These are phyloP conservation scores for Phenganax stokvisi DNA, from an alignment of 92 coral and sea anemone species.

Conservation along the genomic window DNA sequence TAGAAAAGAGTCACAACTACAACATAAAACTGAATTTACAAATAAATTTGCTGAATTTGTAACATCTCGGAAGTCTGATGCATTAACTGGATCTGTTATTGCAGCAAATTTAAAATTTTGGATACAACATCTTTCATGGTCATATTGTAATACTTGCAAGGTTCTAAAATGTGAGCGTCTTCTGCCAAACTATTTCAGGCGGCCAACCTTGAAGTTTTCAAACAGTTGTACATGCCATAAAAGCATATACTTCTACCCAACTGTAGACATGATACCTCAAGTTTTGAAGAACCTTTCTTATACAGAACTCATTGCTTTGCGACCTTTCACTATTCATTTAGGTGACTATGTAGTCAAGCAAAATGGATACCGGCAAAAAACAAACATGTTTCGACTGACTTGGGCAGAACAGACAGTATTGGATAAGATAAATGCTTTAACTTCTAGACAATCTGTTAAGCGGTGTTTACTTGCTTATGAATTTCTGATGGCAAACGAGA, in stretches of 20 bases:
- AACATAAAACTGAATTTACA: background rate
- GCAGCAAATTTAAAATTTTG: background rate
- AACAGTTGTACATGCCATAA: background rate
- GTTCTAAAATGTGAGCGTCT: background rate
- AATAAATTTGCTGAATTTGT: background rate
- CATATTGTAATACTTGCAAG: constrained; percentile 2
- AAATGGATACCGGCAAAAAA: constrained; percentile 35
- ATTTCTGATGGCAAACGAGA: constrained; percentile 1
- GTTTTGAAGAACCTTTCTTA: background rate
- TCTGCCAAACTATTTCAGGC: background rate
- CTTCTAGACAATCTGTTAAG: background rate
- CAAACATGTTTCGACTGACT: background rate
- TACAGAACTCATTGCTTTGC: background rate
- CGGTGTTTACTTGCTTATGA: background rate
- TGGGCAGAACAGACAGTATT: background rate
- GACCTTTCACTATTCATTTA: constrained; percentile 34
- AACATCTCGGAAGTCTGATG: too few relatives aligned
- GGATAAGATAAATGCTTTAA: background rate
- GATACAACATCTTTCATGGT: constrained; percentile 14
- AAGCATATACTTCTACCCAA: background rate
- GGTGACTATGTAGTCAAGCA: constrained; percentile 20
- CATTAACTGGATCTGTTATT: background rate
- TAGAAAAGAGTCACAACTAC: background rate
- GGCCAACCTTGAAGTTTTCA: background rate
- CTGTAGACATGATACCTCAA: background rate